Evolutionary conservation across 2,888 invertebrate genomes (phyloP), one percentile per base, ranked within the genome.

Genomic region (Labia minor): DNA sequence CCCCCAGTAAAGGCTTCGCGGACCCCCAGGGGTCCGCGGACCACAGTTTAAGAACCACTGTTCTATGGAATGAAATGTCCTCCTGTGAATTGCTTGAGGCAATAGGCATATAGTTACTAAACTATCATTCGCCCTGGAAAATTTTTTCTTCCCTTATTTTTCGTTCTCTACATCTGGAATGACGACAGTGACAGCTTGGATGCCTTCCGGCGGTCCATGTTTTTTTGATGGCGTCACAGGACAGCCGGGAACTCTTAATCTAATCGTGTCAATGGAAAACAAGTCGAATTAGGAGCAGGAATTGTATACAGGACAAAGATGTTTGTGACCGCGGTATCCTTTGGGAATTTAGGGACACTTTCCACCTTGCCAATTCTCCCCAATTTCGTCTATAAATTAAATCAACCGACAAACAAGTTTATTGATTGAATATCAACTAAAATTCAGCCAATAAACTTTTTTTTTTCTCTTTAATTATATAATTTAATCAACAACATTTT

Each of bases 401-500:
- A 49, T 49, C 49, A 49, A 49, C 8, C 49, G 16, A 49, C 49
- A 49, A 49, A 49, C 49, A 49, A 49, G 49, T 49, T 14, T 49
- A 49, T 49, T 49, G 49, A 49, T 49, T 49, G n/a, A 49, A 49
- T 49, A 49, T 33, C n/a, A n/a, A n/a, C n/a, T n/a, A n/a, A n/a
- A n/a, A n/a, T n/a, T n/a, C n/a, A n/a, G n/a, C n/a, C n/a, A n/a
- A n/a, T n/a, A n/a, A n/a, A n/a, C n/a, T n/a, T n/a, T n/a, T n/a
- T n/a, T n/a, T n/a, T n/a, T n/a, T n/a, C n/a, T n/a, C n/a, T n/a
- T n/a, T n/a, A n/a, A n/a, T n/a, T n/a, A n/a, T n/a, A n/a, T n/a
- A n/a, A n/a, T n/a, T n/a, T n/a, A n/a, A n/a, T n/a, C n/a, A n/a
- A n/a, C n/a, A n/a, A n/a, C n/a, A n/a, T n/a, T n/a, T n/a, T n/a